These are phyloP conservation scores for Microcebus lehilahytsara DNA, from an alignment of 2,113 vertebrate genomes.

Conservation along the genomic window DNA sequence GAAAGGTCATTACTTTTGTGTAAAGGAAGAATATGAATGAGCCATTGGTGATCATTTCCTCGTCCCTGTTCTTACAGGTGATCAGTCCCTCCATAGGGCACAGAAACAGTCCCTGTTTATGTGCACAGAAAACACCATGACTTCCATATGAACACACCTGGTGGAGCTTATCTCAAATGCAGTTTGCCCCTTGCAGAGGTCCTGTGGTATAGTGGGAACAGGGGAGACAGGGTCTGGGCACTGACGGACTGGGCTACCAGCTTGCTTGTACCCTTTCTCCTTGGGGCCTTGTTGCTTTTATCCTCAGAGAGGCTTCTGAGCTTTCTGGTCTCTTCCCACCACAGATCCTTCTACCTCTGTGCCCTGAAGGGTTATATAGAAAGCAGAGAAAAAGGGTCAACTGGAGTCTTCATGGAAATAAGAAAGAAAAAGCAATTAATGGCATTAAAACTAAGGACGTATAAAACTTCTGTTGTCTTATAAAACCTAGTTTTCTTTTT, in stretches of 20 bases:
- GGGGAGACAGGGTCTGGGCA: neutral
- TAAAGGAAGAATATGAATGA: neutral
- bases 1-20: neutral
- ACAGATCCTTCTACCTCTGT: neutral
- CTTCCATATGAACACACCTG: no score
- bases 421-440: neutral
- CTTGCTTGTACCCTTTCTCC: no score
- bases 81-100: neutral
- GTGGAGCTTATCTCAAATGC: neutral
- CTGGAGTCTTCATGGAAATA: neutral
- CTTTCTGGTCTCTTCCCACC: neutral
- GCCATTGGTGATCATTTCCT: neutral
- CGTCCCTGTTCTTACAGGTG: neutral
- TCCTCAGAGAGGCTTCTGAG: neutral
- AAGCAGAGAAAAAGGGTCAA: neutral
- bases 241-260: rapidly evolving
- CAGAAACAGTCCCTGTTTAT: neutral
- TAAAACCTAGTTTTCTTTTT: neutral
- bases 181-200: neutral
- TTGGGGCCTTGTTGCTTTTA: neutral
- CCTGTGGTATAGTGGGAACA: rapidly evolving
- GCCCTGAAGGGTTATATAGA: no score
- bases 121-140: no score
- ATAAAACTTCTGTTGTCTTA: neutral
- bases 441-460: neutral